Base-by-base conservation (phyloP, 92 coral and sea anemone species). In the Porites evermanni region DNA sequence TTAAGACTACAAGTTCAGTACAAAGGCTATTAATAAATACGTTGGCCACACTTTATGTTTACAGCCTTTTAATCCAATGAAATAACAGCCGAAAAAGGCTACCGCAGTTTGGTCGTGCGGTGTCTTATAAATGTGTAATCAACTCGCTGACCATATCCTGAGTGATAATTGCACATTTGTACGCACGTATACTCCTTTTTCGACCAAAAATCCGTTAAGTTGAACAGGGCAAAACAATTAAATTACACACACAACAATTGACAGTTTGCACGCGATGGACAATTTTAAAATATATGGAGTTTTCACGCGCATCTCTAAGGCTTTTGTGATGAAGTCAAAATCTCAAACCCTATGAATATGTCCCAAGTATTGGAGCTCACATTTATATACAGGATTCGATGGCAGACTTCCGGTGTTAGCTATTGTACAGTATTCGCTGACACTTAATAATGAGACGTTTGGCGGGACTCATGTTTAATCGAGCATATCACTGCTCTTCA, bases 281-380 rank as follows among this genome's bases (percentile, higher is more conserved):
- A 18, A 21, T 52, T 58, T 61, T 32, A 8, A 18, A 51, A 59
- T 8, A 53, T 38, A n/a, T 2, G 56, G 12, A 14, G n/a, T 53
- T n/a, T 29, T 58, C 14, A 63, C 47, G 18, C 65, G 7, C 20
- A 12, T 9, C 0, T 50, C 14, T 7, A 47, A 44, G 19, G 23
- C 87, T 73, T 72, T 83, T 83, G 87, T 72, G 18, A 74, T 38
- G 7, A 38, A 3, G 47, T 83, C 74, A 64, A 83, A 83, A 83
- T 83, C 16, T 74, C 65, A 20, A 53, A 74, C 56, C 75, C n/a
- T 72, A 65, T 38, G 12, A 63, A 8, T 74, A 73, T 53, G 24
- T 23, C 63, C 60, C 50, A 5, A 51, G 11, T 14, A 53, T 23
- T 58, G 8, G 47, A 47, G 44, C 79, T 72, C 60, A 38, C 13